Conservation (phyloP, 2,797 vertebrate genomes). For the Crypturellus tataupa region DNA sequence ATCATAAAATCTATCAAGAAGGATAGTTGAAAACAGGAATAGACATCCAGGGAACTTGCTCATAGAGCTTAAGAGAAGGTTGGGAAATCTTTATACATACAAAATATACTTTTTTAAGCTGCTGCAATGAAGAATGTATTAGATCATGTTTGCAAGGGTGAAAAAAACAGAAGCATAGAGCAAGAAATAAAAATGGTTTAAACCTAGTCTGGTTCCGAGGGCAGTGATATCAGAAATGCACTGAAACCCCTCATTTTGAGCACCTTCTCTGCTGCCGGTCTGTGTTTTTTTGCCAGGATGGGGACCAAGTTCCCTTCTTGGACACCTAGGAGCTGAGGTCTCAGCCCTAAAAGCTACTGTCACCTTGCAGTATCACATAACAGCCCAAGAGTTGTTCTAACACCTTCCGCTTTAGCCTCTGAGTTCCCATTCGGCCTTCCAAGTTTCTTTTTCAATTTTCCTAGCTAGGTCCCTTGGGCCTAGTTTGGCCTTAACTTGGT, state of each 20-base stretch:
- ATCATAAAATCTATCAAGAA: neutral
- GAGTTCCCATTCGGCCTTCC: neutral
- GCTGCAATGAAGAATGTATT: neutral
- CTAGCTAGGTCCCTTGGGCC: neutral
- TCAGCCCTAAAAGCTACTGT: neutral
- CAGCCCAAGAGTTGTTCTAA: neutral
- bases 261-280: neutral
- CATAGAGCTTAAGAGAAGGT: neutral
- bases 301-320: neutral
- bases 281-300: neutral
- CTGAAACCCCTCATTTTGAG: neutral
- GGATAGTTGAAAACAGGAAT: neutral
- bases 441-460: neutral
- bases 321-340: neutral
- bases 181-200: neutral
- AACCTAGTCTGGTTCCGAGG: neutral
- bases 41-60: neutral
- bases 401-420: neutral
- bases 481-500: neutral
- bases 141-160: neutral
- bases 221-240: neutral
- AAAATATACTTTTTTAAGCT: neutral
- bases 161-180: neutral
- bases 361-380: rapidly evolving
- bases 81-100: neutral